Percentiles rank a stretch among this genome's conserved stretches.
Conservation (phyloP, 2,888 invertebrate genomes). For the Ischnura elegans region DNA sequence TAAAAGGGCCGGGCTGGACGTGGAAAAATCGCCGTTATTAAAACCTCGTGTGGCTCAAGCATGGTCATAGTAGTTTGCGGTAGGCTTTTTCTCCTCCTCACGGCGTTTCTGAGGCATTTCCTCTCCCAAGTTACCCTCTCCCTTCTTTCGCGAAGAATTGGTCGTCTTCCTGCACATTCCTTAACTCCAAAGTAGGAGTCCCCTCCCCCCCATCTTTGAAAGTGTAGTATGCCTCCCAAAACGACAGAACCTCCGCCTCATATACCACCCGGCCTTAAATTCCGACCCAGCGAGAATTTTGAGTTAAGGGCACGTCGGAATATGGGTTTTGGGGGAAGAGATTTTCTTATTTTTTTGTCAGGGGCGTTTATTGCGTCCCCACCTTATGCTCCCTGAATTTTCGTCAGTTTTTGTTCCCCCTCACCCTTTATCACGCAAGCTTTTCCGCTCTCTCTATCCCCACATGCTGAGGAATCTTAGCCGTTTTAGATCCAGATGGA, state of each 20-base stretch:
- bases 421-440: not conserved
- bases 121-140: not conserved
- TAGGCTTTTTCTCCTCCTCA: not conserved
- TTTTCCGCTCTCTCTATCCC: not conserved
- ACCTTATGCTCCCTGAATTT: not conserved
- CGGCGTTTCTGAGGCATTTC: constrained; percentile 1
- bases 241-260: not conserved
- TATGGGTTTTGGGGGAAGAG: not conserved
- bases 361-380: constrained; percentile 6
- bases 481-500: too few species aligned
- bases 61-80: constrained; percentile 28
- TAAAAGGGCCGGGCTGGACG: constrained; percentile 14
- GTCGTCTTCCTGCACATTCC: not conserved
- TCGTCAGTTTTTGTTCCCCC: not conserved
- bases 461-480: too few species aligned
- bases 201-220: not conserved
- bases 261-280: not conserved
- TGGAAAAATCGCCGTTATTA: constrained; percentile 35
- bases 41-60: not conserved
- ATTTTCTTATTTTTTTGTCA: too few species aligned
- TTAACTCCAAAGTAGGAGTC: too few species aligned
- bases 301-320: not conserved
- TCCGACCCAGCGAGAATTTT: not conserved
- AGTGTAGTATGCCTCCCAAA: not conserved
- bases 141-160: not conserved